Base-by-base conservation (phyloP, 2,888 invertebrate species). In the Pseudeuparius sepicola region DNA sequence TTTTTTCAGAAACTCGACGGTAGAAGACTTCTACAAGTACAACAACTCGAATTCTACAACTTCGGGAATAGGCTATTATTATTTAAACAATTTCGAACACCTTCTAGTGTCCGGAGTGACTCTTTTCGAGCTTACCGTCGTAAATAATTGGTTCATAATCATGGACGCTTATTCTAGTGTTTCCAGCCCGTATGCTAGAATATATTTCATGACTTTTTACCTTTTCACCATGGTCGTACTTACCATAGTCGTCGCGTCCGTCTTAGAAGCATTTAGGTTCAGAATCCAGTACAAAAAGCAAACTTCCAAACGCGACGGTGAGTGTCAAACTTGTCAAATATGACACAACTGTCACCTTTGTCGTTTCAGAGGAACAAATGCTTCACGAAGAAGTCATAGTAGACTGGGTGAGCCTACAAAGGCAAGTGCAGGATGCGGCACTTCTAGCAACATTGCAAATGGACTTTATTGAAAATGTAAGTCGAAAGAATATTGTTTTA, bases 91-190 rank as follows among this genome's bases (percentile, higher is more conserved):
- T 51, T 89, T 88, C 30, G 48, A 50, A 2, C 54, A 87, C 63
- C 65, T 88, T 9, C 64, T 85, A 40, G 73, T 75, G 4, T 81
- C 83, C 52, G 76, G 77, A 28, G 84, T 89, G 43, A 88, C 89
- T 0, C 64, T 90, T 44, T 90, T 89, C 64, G 88, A 89, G 62
- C 64, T 89, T 49, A 89, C 88, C 1, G 87, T 89, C 7, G 87
- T 89, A 37, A 90, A 89, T 61, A 89, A 89, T 63, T 90, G 90
- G 90, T 88, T 89, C 53, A 83, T 88, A 37, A 72, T 87, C 14
- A 90, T 90, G 90, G 85, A 88, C 56, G 88, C 81, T 2, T 84
- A 79, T 55, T 80, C 81, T 1, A 67, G 72, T 1, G 78, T 78
- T 11, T 73, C 75, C 1, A 71, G 40, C 9, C 70, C 78, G 52